Base-by-base conservation (phyloP, 2,797 vertebrate species). In the Sebastes hubbsi region DNA sequence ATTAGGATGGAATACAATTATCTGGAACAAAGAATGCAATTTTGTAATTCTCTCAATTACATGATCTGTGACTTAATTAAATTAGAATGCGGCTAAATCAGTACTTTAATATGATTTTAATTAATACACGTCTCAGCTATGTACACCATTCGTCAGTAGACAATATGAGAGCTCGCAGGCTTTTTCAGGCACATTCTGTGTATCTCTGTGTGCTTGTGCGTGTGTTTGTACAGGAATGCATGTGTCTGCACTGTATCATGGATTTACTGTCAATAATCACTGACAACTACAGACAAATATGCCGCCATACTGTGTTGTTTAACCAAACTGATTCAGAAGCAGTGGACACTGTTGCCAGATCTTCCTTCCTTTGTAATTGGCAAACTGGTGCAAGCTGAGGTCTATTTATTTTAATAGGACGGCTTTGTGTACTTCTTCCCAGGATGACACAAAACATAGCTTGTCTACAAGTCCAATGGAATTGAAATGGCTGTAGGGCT, bases 11-110 rank as follows among this genome's bases (percentile, higher is more conserved):
- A 88, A 88, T 85, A 92, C 73, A 93, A 91, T 93, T 90, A 92
- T 89, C 61, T 81, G 79, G 81, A 93, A 92, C 86, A 94, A 91
- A 90, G 60, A 77, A 88, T 87, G 78, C 78, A 71, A 85, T 92
- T 91, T 90, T 82, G 66, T 86, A 86, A 88, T 92, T 89, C 75
- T 89, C 74, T 83, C 74, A 89, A 85, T 92, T 89, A 87, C 66
- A 85, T 80, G 79, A 94, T 89, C 77, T 92, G 86, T 84, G 89
- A 82, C 85, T 86, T 84, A 84, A 92, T 93, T 92, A 77, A 92
- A 92, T 93, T 84, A 78, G 71, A 90, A 93, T 91, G 79, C n/a
- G 67, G 80, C 80, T 88, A 88, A 94, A 93, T 92, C 84, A 87
- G 82, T 81, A 86, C 72, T 91, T 87, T 62, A 83, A 82, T 87